Base-by-base conservation (phyloP, 2,888 invertebrate genomes). In the Epsilonema sp. region DNA sequence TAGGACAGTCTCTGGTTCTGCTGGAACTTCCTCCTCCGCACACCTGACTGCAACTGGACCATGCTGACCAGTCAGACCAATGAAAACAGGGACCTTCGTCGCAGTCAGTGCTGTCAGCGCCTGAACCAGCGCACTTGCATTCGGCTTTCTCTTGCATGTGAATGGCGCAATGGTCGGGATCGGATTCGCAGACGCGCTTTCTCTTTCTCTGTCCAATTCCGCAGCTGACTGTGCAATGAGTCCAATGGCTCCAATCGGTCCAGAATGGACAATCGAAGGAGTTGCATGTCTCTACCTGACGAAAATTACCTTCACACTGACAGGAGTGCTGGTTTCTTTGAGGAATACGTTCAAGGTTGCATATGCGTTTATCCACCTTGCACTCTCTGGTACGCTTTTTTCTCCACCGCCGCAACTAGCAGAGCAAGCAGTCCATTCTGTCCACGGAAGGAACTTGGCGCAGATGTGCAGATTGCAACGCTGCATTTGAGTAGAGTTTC, bases 41-140 rank as follows among this genome's bases (percentile, higher is more conserved):
- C 19, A 40, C 40, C 20, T 23, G 26, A 3, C 45, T 40, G 31
- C 51, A 51, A 11, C 26, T 31, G 22, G 43, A 24, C 51, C 51
- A 51, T 5, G 44, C 2, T 2, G 2, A 3, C 51, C 51, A 51
- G 2, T 37, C 1, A 3, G 42, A 36, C 51, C 51, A 51, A 3
- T 5, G 3, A 36, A 24, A 26, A 37, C 51, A 51, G 11, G 40
- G 36, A 1, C 47, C 49, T 8, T 31, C 38, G 42, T 50, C 36
- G 31, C 50, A 50, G n/a, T 26, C 25, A 37, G 21, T 19, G 16
- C 20, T 23, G 3, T 49, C 49, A 16, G 20, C 26, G 26, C 3
- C 5, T 25, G 3, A 3, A 8, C 39, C 45, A 8, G 11, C 38
- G 19, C 39, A 37, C 13, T 16, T 19, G 25, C 45, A 24, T 11